Evolutionary conservation across 2,888 invertebrate species (phyloP), one percentile per base, ranked within the genome.

Genomic region (Anarsia innoxiella): DNA sequence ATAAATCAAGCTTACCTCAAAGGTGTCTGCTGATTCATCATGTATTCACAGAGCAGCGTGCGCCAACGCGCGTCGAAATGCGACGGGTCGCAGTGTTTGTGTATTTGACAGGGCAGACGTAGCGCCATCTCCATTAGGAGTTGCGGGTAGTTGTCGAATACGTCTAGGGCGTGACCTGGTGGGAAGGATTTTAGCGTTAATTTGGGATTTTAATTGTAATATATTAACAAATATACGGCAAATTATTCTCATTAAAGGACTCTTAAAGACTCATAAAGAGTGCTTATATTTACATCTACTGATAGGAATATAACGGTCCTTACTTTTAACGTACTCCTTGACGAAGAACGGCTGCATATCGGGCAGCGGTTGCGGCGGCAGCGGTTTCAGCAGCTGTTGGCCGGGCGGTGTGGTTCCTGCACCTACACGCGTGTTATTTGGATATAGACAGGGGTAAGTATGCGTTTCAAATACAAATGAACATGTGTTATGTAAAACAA

Each of bases 291-390:
- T n/a, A n/a, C n/a, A n/a, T n/a, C n/a, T n/a, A n/a, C n/a, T n/a
- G n/a, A n/a, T n/a, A n/a, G n/a, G n/a, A n/a, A n/a, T n/a, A n/a
- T n/a, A n/a, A n/a, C n/a, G n/a, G n/a, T n/a, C n/a, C 75, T 68
- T 48, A 87, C 87, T 88, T 74, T 96, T 96, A 23, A 97, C 93
- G 61, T 97, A 97, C 64, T 95, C 96, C 47, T 93, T 90, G 36
- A 94, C 88, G 83, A 98, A 98, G 79, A 99, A 95, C 6, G 97
- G 97, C 3, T 95, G 93, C 93, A 97, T 96, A 66, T 99, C 97
- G 0, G 96, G 96, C 30, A 94, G 89, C 0, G 95, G 90, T 23
- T 92, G 89, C 1, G 92, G 89, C 9, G 92, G 89, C 52, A 92
- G 93, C 26, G 94, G 93, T 65, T 94, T 96, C 27, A 97, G 73